Evolutionary conservation across 2,113 vertebrate genomes (phyloP).

Genomic region (Hippocampus guttulatus): DNA sequence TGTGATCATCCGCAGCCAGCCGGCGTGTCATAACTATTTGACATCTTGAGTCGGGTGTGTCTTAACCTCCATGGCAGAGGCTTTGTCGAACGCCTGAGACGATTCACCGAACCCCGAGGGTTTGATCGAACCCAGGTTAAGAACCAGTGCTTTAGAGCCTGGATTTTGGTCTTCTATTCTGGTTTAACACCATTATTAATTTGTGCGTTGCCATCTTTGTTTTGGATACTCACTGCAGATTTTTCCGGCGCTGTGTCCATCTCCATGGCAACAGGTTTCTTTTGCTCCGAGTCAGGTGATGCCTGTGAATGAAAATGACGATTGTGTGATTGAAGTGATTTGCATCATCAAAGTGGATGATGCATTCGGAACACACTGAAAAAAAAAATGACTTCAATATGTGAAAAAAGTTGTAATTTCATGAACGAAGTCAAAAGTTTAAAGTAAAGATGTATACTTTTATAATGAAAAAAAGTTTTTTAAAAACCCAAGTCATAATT

Average conservation of each 20-base stretch:
- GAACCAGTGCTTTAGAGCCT: background rate
- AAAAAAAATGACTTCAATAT: background rate
- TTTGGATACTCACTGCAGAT: slow-evolving; percentile 67
- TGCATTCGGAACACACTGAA: background rate
- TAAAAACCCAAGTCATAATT: too few species aligned
- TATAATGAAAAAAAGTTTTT: too few species aligned
- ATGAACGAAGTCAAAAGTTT: too few species aligned
- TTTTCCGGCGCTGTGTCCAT: slow-evolving; percentile 51
- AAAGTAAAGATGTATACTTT: too few species aligned
- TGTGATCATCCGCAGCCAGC: too few species aligned
- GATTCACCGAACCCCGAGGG: too few species aligned
- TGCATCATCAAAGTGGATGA: background rate
- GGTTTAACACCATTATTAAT: background rate
- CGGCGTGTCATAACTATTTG: too few species aligned
- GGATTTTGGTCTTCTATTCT: background rate
- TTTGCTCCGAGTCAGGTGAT: slow-evolving; percentile 39
- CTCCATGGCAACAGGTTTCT: slow-evolving; percentile 32
- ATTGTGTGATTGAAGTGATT: slow-evolving; percentile 8
- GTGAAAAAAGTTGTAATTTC: background rate
- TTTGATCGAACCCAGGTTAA: too few species aligned
- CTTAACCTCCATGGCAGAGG: too few species aligned
- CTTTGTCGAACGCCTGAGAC: too few species aligned
- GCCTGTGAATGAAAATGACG: slow-evolving; percentile 47
- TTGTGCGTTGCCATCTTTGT: background rate
- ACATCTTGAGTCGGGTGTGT: too few species aligned